Evolutionary conservation across 2,888 invertebrate species (phyloP).

Genomic region (Megalurothrips usitatus): DNA sequence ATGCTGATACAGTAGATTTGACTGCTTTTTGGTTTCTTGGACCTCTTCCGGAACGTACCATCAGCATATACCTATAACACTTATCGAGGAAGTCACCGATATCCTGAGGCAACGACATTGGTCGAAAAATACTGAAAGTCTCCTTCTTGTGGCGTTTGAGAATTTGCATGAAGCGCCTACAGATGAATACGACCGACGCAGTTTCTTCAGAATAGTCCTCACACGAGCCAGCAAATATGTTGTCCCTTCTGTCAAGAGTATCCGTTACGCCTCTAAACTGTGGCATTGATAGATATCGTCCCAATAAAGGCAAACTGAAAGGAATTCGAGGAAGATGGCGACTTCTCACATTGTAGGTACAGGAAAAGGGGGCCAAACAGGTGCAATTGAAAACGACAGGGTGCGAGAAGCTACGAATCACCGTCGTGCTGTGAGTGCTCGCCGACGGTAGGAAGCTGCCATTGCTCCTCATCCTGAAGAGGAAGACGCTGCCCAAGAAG

Average conservation of each 20-base stretch:
- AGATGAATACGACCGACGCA: neutral
- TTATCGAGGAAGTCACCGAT: neutral
- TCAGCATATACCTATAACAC: neutral
- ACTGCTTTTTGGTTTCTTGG: neutral
- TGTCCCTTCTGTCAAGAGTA: neutral
- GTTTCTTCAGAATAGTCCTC: neutral
- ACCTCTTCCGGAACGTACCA: conserved; percentile 1
- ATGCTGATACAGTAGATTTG: neutral
- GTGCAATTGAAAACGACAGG: too few species aligned
- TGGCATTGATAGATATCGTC: neutral
- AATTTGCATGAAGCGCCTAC: neutral
- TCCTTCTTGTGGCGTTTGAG: neutral
- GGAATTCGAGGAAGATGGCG: neutral
- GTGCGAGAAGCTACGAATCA: conserved; percentile 32
- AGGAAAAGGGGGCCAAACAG: too few species aligned
- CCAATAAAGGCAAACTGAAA: neutral
- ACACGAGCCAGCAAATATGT: neutral
- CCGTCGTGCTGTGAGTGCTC: conserved; percentile 31
- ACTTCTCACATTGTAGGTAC: neutral
- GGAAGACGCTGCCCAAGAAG: conserved; percentile 33
- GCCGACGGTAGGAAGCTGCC: conserved; percentile 35
- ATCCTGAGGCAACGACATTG: neutral
- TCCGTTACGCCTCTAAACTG: neutral
- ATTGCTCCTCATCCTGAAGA: too few species aligned
- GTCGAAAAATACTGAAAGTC: neutral